phyloP scores from a whole-genome alignment of 2,888 invertebrate genomes.

The Pheosia gnoma region DNA sequence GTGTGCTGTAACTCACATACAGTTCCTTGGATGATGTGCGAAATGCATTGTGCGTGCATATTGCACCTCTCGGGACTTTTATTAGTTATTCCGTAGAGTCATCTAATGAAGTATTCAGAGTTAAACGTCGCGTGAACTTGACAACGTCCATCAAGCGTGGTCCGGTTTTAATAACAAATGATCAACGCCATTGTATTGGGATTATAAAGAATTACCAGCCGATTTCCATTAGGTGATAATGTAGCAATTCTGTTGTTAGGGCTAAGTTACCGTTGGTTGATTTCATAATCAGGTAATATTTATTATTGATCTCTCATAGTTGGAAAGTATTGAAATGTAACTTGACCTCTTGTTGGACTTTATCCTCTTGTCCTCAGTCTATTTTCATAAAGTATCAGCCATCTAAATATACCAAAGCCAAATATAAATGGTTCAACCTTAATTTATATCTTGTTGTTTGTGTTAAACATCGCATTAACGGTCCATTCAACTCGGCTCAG shows the following conservation, averaged over 20 bases:
- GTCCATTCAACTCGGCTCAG: conserved; percentile 53
- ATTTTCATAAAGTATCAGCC: conserved; percentile 11
- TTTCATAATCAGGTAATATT: not conserved
- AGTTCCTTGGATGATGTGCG: conserved; percentile 47
- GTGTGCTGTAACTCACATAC: conserved; percentile 23
- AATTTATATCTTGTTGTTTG: conserved; percentile 40
- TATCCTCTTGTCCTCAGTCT: not conserved
- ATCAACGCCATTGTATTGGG: conserved; percentile 57
- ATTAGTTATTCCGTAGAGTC: conserved; percentile 70
- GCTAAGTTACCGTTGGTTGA: not conserved
- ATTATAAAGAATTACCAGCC: conserved; percentile 62
- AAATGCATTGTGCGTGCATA: conserved; percentile 58
- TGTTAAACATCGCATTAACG: conserved; percentile 53
- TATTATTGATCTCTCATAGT: not conserved
- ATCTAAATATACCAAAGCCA: conserved; percentile 31
- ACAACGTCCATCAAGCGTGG: conserved; percentile 42
- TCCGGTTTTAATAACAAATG: conserved; percentile 66
- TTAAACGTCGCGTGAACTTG: conserved; percentile 43
- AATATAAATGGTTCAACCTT: conserved; percentile 44
- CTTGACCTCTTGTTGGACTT: too few species aligned
- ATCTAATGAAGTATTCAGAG: conserved; percentile 80
- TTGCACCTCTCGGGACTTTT: conserved; percentile 55
- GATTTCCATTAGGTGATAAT: conserved; percentile 48
- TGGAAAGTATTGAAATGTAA: not conserved
- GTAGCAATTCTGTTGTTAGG: not conserved